Conservation (phyloP, 2,113 vertebrate species). For the Pachycephala philippinensis region DNA sequence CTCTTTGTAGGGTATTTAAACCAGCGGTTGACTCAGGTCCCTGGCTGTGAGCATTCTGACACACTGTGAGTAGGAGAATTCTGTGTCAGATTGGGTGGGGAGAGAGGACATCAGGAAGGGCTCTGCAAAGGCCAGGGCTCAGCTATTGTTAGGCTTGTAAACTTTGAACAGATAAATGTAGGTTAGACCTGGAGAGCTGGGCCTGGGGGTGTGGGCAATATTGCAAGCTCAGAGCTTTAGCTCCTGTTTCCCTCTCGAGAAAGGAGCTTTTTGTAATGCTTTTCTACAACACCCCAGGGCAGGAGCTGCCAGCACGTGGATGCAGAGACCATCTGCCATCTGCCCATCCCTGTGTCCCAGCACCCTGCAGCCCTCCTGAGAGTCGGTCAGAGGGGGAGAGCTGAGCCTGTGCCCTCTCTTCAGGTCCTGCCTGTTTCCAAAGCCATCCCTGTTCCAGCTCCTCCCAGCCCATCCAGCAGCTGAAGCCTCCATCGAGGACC, state of each 20-base stretch:
- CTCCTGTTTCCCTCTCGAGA: neutral
- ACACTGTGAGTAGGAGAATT: neutral
- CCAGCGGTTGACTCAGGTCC: neutral
- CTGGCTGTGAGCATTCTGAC: neutral
- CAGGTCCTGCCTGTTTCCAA: neutral
- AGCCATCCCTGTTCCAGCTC: neutral
- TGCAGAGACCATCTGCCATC: neutral
- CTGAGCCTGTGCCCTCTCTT: neutral
- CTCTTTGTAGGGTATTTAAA: neutral
- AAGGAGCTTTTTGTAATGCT: neutral
- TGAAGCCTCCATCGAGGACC: neutral
- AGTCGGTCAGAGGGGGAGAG: fast-evolving
- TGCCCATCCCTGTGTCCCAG: neutral
- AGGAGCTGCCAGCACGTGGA: neutral
- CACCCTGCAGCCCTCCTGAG: neutral
- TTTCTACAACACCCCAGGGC: neutral
- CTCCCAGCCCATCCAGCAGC: neutral
- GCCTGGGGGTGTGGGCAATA: neutral
- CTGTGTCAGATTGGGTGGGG: neutral
- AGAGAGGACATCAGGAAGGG: neutral
- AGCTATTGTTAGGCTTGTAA: neutral
- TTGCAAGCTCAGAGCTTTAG: neutral
- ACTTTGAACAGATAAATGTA: neutral
- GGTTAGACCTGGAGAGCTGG: neutral
- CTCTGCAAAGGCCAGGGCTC: neutral